Evolutionary conservation across 2,888 invertebrate species (phyloP), one percentile per base, ranked within the genome.

Genomic region (Fabriciana adippe): DNA sequence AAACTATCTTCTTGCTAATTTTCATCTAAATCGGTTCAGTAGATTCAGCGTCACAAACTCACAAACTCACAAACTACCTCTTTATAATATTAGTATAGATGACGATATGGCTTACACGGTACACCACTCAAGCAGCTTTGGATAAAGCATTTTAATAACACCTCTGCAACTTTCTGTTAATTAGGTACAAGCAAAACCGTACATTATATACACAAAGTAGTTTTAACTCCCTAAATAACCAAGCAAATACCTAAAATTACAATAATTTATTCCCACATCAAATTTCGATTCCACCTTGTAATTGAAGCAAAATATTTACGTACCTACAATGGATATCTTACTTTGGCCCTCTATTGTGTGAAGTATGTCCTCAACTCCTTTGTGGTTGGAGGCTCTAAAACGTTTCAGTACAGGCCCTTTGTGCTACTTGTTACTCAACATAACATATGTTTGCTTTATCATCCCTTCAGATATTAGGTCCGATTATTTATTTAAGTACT

Each of bases 271-370:
- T 61, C 50, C 15, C 35, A 50, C n/a, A 26, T n/a, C 50, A 66
- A 50, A 68, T 59, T 51, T 16, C 47, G 62, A 61, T 56, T 66
- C 64, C 48, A 51, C 47, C 21, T n/a, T 13, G 64, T 69, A 64
- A 69, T 71, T 62, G 64, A 69, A 71, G 53, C 47, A 65, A 69
- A 71, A 69, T 69, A 71, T 71, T 69, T 69, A 62, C 62, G 63
- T 45, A 62, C 55, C 55, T 55, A 47, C 68, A 69, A 55, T 63
- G 55, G 54, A 65, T 41, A 54, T 66, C 66, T 64, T 53, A 61
- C 61, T 59, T 64, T 21, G 56, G 62, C 45, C 66, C 21, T 31
- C 50, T 48, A 68, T 70, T 70, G 70, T 70, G 45, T 64, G 59
- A 26, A 59, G 48, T 57, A 21, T 48, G 48, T 59, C 48, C 57